Percentiles rank a stretch among this genome's conserved stretches.
Evolutionary conservation across 2,888 invertebrate genomes (phyloP).

Genomic region (Cheilosia vernalis): DNA sequence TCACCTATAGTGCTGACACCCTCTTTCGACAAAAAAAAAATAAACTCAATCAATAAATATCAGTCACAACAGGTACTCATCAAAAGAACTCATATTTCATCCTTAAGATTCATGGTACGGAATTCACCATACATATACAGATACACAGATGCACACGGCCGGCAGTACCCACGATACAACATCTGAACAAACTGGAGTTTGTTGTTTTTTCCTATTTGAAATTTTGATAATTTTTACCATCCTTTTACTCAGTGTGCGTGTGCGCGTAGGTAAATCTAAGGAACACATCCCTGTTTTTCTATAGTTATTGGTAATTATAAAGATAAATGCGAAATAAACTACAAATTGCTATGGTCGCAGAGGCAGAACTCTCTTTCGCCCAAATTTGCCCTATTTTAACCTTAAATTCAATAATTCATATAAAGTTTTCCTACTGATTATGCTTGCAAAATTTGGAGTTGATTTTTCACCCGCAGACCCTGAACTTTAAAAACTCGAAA

Average conservation of each 20-base stretch:
- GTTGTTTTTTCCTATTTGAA: conserved; percentile 9
- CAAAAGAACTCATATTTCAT: conserved; percentile 68
- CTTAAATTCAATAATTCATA: neutral
- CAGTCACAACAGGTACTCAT: conserved; percentile 68
- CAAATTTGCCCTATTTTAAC: neutral
- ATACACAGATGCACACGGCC: conserved; percentile 4
- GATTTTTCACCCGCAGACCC: no score
- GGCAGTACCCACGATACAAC: neutral
- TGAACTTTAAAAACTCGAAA: neutral
- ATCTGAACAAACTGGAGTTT: neutral
- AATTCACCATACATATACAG: neutral
- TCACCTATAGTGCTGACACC: conserved; percentile 42
- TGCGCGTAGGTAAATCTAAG: neutral
- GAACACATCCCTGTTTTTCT: conserved; percentile 35
- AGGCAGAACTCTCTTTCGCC: neutral
- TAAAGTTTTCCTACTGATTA: neutral
- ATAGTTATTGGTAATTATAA: conserved; percentile 58
- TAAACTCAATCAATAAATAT: conserved; percentile 46
- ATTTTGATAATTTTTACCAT: conserved; percentile 26
- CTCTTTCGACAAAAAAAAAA: neutral
- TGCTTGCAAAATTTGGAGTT: no score
- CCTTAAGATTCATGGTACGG: conserved; percentile 20
- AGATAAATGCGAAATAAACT: conserved; percentile 42
- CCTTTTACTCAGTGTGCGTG: neutral
- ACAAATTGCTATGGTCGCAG: conserved; percentile 55